These are phyloP conservation scores for Notothenia rossii DNA, from an alignment of 2,113 vertebrate genomes.

Conservation along the genomic window DNA sequence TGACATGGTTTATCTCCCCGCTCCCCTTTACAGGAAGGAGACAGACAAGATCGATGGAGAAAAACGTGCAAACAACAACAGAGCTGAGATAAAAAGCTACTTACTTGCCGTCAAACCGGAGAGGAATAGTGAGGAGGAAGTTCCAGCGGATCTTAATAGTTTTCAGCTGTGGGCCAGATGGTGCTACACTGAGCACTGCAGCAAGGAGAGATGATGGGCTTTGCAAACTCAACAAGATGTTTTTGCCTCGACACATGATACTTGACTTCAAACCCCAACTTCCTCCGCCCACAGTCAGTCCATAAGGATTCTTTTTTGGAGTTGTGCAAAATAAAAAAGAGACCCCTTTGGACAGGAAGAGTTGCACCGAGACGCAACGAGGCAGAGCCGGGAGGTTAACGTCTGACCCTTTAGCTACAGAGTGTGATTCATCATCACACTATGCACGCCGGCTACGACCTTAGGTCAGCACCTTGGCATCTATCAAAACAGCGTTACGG, in stretches of 20 bases:
- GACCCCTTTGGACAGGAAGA: conserved; percentile 43
- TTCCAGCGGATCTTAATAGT: conserved; percentile 82
- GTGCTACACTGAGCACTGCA: conserved; percentile 68
- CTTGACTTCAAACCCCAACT: conserved; percentile 73
- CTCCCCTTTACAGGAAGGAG: background rate
- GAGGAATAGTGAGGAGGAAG: conserved; percentile 79
- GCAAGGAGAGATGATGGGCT: conserved; percentile 68
- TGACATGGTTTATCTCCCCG: conserved; percentile 44
- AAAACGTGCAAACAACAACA: conserved; percentile 66
- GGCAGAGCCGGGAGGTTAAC: conserved; percentile 49
- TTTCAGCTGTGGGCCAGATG: conserved; percentile 88
- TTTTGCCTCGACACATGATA: conserved; percentile 74
- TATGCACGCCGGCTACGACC: conserved; percentile 24
- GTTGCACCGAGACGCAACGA: conserved; percentile 12
- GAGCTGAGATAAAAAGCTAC: conserved; percentile 64
- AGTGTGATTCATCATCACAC: conserved; percentile 48
- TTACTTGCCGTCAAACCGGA: conserved; percentile 73
- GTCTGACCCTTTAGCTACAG: conserved; percentile 44
- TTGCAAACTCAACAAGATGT: conserved; percentile 75
- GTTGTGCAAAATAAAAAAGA: conserved; percentile 32
- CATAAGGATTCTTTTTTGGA: conserved; percentile 44
- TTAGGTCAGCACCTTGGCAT: conserved; percentile 24
- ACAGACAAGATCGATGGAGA: conserved; percentile 33
- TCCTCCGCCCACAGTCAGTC: conserved; percentile 73
- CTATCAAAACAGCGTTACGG: conserved; percentile 13